Base-by-base conservation (phyloP, 2,888 invertebrate genomes). In the Smittia sp. region DNA sequence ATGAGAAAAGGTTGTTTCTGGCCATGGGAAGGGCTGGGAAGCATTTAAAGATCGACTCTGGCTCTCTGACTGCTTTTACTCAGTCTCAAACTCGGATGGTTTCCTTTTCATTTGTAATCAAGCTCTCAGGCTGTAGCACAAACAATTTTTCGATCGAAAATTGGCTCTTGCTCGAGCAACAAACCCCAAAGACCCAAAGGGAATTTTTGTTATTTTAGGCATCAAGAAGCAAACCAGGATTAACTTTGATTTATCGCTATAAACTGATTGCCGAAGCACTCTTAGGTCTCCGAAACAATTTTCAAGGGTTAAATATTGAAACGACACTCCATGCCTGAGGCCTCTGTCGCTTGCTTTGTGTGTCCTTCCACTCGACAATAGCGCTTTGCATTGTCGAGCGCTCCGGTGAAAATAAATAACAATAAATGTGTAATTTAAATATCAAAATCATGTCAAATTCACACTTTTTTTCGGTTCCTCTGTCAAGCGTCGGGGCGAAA, bases 381-480 rank as follows among this genome's bases (percentile, higher is more conserved):
- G 15, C 41, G 63, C 24, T 63, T 63, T n/a, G 4, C 58, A 65
- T 52, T 69, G 69, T 69, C n/a, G 11, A 39, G 15, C 20, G 38
- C 39, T 38, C 20, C 22, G 24, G 52, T 25, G 54, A 24, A 38
- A 18, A 38, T 32, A 66, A 41, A 41, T 25, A 52, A 70, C 70
- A 70, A 54, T 32, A 58, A 70, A 70, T 70, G 32, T 72, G 27
- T 72, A 72, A 72, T 72, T 72, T 72, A 72, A 72, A 72, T 72
- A 72, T 72, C 72, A 73, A 73, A 73, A 73, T 65, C 73, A 73
- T 73, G 73, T 73, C 73, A 73, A 65, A 65, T 73, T 73, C 73
- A 73, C 73, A 73, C 73, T 73, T 65, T 73, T 65, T 72, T 52
- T 41, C 24, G 1, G 20, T 46, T 46, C 27, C 39, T 38, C 38